Percentiles rank a stretch among this genome's conserved stretches.
Evolutionary conservation across 2,797 vertebrate genomes (phyloP).

Genomic region (Poeciliopsis gracilis): DNA sequence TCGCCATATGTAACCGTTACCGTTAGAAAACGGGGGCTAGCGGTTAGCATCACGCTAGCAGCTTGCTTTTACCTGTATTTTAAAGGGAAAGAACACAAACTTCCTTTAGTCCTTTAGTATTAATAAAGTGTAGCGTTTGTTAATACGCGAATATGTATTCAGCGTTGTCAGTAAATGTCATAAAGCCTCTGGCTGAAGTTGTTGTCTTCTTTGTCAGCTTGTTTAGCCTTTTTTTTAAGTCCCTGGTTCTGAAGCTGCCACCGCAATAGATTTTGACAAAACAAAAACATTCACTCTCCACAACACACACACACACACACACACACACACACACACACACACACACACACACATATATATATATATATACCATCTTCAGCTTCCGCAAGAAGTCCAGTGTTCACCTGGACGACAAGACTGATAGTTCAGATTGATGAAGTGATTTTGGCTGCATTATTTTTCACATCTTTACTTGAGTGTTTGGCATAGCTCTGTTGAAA

Average conservation of each 20-base stretch:
- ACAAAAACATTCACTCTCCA: not conserved
- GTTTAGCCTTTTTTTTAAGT: not conserved
- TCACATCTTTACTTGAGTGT: not conserved
- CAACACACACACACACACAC: too few species aligned
- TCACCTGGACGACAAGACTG: not conserved
- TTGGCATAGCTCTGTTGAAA: not conserved
- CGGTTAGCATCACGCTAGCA: not conserved
- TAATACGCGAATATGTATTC: not conserved
- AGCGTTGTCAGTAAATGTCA: not conserved
- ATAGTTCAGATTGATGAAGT: not conserved
- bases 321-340: too few species aligned
- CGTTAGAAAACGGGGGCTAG: conserved; percentile 12
- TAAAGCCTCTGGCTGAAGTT: not conserved
- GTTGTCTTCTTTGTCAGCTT: not conserved
- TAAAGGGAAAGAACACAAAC: not conserved
- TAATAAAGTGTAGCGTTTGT: not conserved
- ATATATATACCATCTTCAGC: not conserved
- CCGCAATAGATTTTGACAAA: not conserved
- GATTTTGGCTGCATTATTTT: not conserved
- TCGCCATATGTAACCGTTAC: not conserved
- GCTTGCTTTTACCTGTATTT: not conserved
- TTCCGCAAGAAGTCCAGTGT: not conserved
- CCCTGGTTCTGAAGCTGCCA: not conserved
- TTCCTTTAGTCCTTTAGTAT: not conserved
- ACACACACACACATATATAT: not conserved